Base-by-base conservation (phyloP, 2,797 vertebrate species). In the Poliocrania exsul region DNA sequence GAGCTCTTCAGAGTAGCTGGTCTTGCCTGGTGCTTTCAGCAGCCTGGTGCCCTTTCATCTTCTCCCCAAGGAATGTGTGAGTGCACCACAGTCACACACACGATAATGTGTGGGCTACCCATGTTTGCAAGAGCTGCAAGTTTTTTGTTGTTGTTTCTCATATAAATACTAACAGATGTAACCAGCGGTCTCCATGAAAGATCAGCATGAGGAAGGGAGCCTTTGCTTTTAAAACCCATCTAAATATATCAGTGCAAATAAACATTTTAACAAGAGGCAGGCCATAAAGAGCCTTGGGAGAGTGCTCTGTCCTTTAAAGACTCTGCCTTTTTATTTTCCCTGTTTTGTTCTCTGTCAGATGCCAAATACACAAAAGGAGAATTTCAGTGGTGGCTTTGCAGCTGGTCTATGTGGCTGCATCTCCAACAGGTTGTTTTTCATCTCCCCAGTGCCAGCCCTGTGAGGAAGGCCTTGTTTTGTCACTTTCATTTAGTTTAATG, bases 151-250 rank as follows among this genome's bases (percentile, higher is more conserved):
- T 86, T 95, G 58, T 92, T 96, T 79, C 95, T 88, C 10, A 1
- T 81, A 67, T 96, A 97, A 97, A 90, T 87, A 62, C 95, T 93
- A 95, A 62, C 96, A 97, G 95, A 95, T 96, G 96, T 92, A 93
- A 65, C 78, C 64, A 56, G 88, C 28, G 74, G 90, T 69, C 67
- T 89, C 62, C 42, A 12, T 84, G 74, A 62, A 93, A 77, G 83
- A 65, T 11, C 12, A 4, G 46, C 64, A 56, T 54, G 74, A 90
- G 71, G 70, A 78, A 80, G 28, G 74, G 88, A 93, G 38, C 38
- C 31, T 96, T 94, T 90, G 56, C 69, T 66, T 94, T 92, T 88
- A 72, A 84, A 93, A 37, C 28, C 58, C 25, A 20, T 82, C 94
- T 96, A 89, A 93, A 94, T 93, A 90, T 88, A 94, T 87, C 91